phyloP scores from a whole-genome alignment of 2,888 invertebrate species.

The Tryphoninae sp. region DNA sequence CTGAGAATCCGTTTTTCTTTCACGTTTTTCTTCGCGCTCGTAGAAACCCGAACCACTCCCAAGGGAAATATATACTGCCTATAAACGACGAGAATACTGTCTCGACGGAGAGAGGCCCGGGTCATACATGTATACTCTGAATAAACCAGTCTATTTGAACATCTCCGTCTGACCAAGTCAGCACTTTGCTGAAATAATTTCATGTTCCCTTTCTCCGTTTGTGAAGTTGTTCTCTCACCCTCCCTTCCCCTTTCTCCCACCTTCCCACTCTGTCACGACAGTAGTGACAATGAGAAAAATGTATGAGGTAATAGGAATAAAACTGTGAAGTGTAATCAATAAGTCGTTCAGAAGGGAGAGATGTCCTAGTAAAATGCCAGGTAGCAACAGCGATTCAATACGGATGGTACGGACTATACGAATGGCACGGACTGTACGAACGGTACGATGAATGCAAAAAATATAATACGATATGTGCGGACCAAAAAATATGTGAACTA shows the following conservation, averaged over 20 bases:
- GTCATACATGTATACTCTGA: not conserved
- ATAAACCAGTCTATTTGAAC: constrained; percentile 15
- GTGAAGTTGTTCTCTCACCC: not conserved
- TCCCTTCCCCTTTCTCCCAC: not conserved
- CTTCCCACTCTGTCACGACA: not conserved
- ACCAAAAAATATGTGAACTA: too few species aligned
- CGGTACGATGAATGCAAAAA: too few species aligned
- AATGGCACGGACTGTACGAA: too few species aligned
- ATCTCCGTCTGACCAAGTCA: constrained; percentile 11
- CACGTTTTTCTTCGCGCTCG: not conserved
- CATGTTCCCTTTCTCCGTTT: constrained; percentile 1
- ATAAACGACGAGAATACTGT: constrained; percentile 19
- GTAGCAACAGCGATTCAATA: too few species aligned
- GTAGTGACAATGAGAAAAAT: too few species aligned
- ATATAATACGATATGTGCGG: too few species aligned
- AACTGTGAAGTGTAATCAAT: too few species aligned
- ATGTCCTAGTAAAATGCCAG: too few species aligned
- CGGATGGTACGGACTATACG: too few species aligned
- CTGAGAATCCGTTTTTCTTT: not conserved
- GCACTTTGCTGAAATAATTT: constrained; percentile 29
- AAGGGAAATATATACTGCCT: constrained; percentile 32
- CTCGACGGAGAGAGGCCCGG: constrained; percentile 20
- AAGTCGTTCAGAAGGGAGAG: too few species aligned
- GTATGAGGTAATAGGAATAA: too few species aligned
- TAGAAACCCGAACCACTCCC: not conserved